Conservation (phyloP, 2,797 vertebrate genomes). For the Centroberyx gerrardi region DNA sequence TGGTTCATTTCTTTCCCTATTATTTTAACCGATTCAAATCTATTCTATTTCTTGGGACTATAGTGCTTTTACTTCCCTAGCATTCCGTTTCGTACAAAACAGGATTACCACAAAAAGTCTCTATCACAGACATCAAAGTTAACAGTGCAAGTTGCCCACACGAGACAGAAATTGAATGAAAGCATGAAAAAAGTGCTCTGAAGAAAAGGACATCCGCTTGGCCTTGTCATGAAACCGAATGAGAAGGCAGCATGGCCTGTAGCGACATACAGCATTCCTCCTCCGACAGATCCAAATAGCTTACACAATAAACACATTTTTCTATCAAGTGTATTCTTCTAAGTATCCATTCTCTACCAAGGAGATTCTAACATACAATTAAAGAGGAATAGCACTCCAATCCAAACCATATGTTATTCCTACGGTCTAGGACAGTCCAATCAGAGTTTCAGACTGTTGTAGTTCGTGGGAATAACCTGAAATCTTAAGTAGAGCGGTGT, state of each 20-base stretch:
- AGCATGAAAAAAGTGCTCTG: constrained; percentile 68
- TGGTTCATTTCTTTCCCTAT: not conserved
- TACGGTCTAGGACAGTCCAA: not conserved
- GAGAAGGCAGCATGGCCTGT: constrained; percentile 41
- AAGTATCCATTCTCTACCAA: constrained; percentile 39
- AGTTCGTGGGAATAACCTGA: not conserved
- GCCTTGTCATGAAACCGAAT: constrained; percentile 9
- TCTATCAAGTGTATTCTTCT: constrained; percentile 34
- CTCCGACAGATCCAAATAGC: constrained; percentile 16
- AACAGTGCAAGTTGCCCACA: constrained; percentile 50
- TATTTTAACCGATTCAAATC: constrained; percentile 10
- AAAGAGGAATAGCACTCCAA: constrained; percentile 4
- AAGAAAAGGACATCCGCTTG: constrained; percentile 20
- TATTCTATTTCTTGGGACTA: constrained; percentile 1
- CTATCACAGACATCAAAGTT: constrained; percentile 50
- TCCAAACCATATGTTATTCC: not conserved
- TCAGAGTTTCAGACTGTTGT: not conserved
- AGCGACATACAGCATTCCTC: constrained; percentile 3
- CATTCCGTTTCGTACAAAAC: constrained; percentile 36
- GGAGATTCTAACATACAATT: constrained; percentile 48
- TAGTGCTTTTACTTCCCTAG: constrained; percentile 10
- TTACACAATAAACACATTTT: constrained; percentile 20
- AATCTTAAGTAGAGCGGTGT: not conserved
- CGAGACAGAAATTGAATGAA: constrained; percentile 33
- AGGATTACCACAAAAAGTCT: constrained; percentile 25